Conservation (phyloP, 2,888 invertebrate species). For the Chrysolina haemoptera region DNA sequence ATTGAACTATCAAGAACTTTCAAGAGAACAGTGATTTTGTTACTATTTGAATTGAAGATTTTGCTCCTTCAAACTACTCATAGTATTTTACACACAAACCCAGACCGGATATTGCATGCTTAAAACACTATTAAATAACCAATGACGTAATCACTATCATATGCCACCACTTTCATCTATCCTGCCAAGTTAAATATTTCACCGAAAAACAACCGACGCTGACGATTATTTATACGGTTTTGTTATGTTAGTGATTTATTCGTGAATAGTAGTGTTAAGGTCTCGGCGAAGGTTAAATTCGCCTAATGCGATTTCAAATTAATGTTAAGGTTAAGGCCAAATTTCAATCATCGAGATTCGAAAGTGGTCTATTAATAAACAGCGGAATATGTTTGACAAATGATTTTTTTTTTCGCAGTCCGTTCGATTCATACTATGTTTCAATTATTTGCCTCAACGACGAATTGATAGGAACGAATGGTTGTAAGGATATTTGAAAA, state of each 20-base stretch:
- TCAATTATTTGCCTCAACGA: no score
- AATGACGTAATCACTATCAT: background rate
- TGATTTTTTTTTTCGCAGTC: background rate
- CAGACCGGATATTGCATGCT: background rate
- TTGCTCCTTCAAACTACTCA: no score
- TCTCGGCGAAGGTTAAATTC: slow-evolving; percentile 14
- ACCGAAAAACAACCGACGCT: background rate
- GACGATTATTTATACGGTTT: slow-evolving; percentile 8
- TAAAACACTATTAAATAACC: background rate
- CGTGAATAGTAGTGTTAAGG: slow-evolving; percentile 12
- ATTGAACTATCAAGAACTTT: no score
- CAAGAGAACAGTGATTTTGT: no score
- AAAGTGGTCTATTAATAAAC: slow-evolving; percentile 15
- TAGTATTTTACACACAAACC: no score
- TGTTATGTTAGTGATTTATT: slow-evolving; percentile 8
- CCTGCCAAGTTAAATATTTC: background rate
- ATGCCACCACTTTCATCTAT: background rate
- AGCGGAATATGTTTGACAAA: background rate
- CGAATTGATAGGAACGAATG: no score
- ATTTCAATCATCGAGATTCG: slow-evolving; percentile 9
- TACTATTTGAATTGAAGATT: no score
- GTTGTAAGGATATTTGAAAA: no score
- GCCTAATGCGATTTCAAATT: background rate
- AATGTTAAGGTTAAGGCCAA: slow-evolving; percentile 20
- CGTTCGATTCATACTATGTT: no score